Base-by-base conservation (phyloP, 2,113 vertebrate genomes). In the Mungos mungo region DNA sequence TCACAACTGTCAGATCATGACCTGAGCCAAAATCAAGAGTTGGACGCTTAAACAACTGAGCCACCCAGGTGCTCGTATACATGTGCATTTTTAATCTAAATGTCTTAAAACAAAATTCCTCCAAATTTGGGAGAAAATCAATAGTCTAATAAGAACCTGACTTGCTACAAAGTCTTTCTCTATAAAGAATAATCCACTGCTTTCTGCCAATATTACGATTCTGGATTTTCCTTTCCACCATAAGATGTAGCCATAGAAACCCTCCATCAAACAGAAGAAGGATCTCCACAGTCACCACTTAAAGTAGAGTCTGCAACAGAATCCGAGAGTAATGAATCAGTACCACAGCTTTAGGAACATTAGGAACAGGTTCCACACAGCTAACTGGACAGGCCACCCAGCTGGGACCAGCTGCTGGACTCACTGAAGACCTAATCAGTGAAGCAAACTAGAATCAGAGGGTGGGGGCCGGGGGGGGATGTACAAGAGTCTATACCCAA, bases 381-480 rank as follows among this genome's bases (percentile, higher is more conserved):
- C n/a, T 41, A 63, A 16, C 3, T 0, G 0, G 2, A n/a, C 1
- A 38, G 29, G 33, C 13, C 80, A 10, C 10, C 14, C 21, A 88
- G 9, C 6, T 29, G 12, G 1, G 0, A 16, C 2, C 6, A 41
- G 29, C 12, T 57, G 3, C 23, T 77, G 13, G 31, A 81, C 11
- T 88, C 38, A 6, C 0, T 47, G 25, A 63, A 81, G 80, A 54
- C 18, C 1, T 29, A 63, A 18, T 27, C 9, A 16, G 7, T 4
- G 88, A 90, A 52, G 2, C 13, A 45, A 74, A 84, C 25, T 35
- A 23, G 21, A 35, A 21, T 57, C 29, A 15, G 10, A 65, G 16
- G 18, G 23, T 0, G 13, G 41, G 41, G 41, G 41, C 41, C 4
- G 45, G 7, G 8, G 11, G 25, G n/a, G 52, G 72, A 29, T 31